Evolutionary conservation across 2,888 invertebrate genomes (phyloP).

Genomic region (Drosophila setosimentum): DNA sequence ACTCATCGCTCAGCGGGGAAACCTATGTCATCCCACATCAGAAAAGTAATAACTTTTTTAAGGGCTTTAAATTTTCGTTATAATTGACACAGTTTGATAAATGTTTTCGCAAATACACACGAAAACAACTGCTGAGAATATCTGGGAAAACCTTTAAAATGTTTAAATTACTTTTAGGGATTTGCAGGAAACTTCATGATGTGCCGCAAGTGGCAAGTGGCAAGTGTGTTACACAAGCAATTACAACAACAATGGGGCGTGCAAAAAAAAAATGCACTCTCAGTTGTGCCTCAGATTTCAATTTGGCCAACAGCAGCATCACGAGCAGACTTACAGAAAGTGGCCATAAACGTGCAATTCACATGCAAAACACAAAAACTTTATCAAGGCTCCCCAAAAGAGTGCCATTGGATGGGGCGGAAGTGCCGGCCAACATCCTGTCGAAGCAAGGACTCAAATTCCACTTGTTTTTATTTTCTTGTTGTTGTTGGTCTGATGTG

Average conservation of each 20-base stretch:
- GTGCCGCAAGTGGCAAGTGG: conserved; percentile 19
- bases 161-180: conserved; percentile 50
- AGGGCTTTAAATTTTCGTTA: not conserved
- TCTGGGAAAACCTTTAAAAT: conserved; percentile 8
- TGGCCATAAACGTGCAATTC: conserved; percentile 78
- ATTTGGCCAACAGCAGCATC: conserved; percentile 48
- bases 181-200: conserved; percentile 29
- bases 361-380: conserved; percentile 75
- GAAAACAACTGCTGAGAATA: conserved; percentile 1
- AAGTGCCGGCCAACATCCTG: conserved; percentile 71
- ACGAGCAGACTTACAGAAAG: conserved; percentile 44
- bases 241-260: conserved; percentile 73
- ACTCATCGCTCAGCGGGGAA: no score
- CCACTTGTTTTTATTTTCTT: conserved; percentile 1
- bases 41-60: not conserved
- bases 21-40: not conserved
- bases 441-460: conserved; percentile 38
- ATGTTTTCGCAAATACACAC: not conserved
- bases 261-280: conserved; percentile 78
- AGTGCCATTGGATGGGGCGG: conserved; percentile 50
- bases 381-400: conserved; percentile 17
- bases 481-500: conserved; percentile 21
- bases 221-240: conserved; percentile 71
- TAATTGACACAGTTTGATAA: not conserved
- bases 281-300: conserved; percentile 70